Conservation (phyloP, 2,888 invertebrate species). For the Pelosia muscerda region DNA sequence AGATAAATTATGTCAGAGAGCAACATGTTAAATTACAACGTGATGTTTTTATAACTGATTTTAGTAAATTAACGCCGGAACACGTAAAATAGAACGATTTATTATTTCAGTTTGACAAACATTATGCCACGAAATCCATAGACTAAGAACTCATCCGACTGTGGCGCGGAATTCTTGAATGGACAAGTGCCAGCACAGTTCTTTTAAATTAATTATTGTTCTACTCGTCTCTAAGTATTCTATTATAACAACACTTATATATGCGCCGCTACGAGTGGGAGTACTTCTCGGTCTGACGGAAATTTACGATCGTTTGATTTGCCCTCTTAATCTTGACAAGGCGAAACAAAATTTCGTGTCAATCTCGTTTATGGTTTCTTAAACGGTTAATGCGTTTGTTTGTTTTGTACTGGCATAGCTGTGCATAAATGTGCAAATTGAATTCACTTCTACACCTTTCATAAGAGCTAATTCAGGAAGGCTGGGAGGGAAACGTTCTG, state of each 20-base stretch:
- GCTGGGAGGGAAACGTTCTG: slow-evolving; percentile 27
- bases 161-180: slow-evolving; percentile 70
- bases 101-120: slow-evolving; percentile 47
- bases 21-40: slow-evolving; percentile 42
- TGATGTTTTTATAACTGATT: slow-evolving; percentile 43
- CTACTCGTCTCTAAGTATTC: slow-evolving; percentile 80
- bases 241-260: slow-evolving; percentile 78
- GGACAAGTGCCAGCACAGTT: slow-evolving; percentile 78
- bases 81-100: slow-evolving; percentile 42
- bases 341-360: slow-evolving; percentile 69
- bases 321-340: slow-evolving; percentile 76
- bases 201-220: slow-evolving; percentile 86
- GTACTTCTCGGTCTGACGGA: slow-evolving; percentile 66
- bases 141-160: slow-evolving; percentile 28
- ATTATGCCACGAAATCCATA: slow-evolving; percentile 24
- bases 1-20: slow-evolving; percentile 29
- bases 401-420: slow-evolving; percentile 7
- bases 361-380: slow-evolving; percentile 65
- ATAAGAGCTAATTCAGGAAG: slow-evolving; percentile 39
- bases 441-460: slow-evolving; percentile 5
- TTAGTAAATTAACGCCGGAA: slow-evolving; percentile 43
- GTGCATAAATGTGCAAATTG: slow-evolving; percentile 6
- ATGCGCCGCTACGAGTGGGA: slow-evolving; percentile 64
- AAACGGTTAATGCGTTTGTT: slow-evolving; percentile 54
- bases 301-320: slow-evolving; percentile 83